These are phyloP conservation scores for Rhagoletis pomonella DNA, from an alignment of 1,140 invertebrate genomes.

Conservation along the genomic window DNA sequence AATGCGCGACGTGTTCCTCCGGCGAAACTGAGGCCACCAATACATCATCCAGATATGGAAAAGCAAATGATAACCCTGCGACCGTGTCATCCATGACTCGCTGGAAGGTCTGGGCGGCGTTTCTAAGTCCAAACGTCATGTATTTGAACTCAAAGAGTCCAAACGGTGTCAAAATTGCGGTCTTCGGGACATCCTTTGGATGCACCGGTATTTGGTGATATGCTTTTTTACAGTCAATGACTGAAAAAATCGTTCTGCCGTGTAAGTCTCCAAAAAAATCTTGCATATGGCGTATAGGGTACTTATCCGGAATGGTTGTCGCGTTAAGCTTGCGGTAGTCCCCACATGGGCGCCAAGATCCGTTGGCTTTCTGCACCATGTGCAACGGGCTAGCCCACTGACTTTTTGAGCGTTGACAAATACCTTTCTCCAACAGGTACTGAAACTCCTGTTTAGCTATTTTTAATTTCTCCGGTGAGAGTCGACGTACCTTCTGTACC, in stretches of 20 bases:
- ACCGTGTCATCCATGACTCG: neutral
- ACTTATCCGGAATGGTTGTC: neutral
- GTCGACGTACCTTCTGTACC: no score
- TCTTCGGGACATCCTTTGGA: conserved; percentile 12
- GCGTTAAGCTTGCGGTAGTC: neutral
- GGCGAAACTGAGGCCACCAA: neutral
- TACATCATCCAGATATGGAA: neutral
- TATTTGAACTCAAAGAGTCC: conserved; percentile 19
- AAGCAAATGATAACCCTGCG: neutral
- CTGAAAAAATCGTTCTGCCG: neutral
- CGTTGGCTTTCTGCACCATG: no score
- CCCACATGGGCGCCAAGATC: neutral
- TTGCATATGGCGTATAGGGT: neutral
- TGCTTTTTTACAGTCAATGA: neutral
- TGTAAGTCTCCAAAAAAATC: neutral
- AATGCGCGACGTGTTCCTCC: conserved; percentile 65
- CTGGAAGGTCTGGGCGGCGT: neutral
- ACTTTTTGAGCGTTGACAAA: conserved; percentile 44
- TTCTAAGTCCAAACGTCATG: conserved; percentile 26
- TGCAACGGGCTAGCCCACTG: neutral
- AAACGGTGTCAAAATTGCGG: conserved; percentile 35
- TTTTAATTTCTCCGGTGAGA: no score
- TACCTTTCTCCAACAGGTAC: no score
- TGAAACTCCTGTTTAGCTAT: no score
- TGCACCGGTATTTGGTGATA: conserved; percentile 32